Conservation (phyloP, 2,888 invertebrate genomes). For the Drosophila picticornis region DNA sequence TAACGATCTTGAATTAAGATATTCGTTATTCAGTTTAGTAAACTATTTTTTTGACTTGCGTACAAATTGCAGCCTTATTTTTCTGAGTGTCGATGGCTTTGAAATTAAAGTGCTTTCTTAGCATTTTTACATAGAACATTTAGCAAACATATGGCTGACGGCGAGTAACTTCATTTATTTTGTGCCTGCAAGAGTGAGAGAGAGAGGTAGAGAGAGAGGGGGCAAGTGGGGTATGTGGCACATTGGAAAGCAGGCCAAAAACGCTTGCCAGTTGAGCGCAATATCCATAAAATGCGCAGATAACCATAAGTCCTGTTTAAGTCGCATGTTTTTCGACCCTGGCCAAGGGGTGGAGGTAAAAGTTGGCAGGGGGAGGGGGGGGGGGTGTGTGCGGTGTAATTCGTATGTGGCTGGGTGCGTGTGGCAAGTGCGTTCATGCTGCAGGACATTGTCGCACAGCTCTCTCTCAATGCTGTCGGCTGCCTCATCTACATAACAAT, state of each 20-base stretch:
- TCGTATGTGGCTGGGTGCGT: conserved; percentile 58
- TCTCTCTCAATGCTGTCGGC: conserved; percentile 12
- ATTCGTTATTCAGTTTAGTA: neutral
- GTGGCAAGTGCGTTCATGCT: conserved; percentile 42
- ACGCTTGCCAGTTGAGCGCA: conserved; percentile 60
- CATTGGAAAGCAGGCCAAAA: conserved; percentile 67
- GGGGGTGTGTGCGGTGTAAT: neutral
- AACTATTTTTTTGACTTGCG: neutral
- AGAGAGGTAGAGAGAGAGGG: neutral
- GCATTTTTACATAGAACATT: conserved; percentile 80
- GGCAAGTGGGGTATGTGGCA: conserved; percentile 6
- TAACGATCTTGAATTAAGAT: neutral
- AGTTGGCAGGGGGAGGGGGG: neutral
- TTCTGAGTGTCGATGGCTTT: conserved; percentile 3
- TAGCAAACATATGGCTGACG: conserved; percentile 70
- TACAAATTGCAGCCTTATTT: neutral
- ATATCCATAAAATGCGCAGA: conserved; percentile 81
- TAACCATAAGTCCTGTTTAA: conserved; percentile 82
- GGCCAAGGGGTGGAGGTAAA: neutral
- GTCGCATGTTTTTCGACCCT: conserved; percentile 63
- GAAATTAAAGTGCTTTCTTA: conserved; percentile 76
- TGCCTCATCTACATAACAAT: conserved; percentile 79
- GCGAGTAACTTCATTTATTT: conserved; percentile 78
- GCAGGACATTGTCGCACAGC: conserved; percentile 53
- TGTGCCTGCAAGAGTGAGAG: neutral